A percentile compares a stretch with the other conserved stretches of the same genome.
These are phyloP conservation scores for Simalia tracyae DNA, from an alignment of 2,797 vertebrate genomes.

Conservation along the genomic window DNA sequence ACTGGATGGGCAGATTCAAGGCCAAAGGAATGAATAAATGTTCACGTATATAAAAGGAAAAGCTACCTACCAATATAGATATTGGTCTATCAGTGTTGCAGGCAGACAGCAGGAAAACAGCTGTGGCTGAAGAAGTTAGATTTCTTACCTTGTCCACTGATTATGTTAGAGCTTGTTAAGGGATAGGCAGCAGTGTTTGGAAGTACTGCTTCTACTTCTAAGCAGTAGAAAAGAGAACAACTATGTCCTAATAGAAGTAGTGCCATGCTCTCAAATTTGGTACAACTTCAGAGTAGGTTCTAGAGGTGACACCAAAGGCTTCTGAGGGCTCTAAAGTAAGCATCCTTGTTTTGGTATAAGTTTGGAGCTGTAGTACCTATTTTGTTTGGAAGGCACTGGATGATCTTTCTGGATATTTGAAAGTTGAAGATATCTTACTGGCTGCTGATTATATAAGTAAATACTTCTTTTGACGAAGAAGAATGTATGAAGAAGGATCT, in stretches of 20 bases:
- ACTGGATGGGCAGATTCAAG: too few relatives aligned
- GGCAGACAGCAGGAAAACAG: background rate
- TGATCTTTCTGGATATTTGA: background rate
- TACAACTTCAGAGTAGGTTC: background rate
- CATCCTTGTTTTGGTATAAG: background rate
- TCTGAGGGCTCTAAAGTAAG: background rate
- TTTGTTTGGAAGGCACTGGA: background rate
- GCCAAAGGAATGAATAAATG: too few relatives aligned
- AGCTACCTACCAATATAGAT: too few relatives aligned
- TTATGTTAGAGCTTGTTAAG: background rate
- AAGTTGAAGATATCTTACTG: background rate
- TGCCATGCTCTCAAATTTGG: background rate
- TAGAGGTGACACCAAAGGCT: background rate
- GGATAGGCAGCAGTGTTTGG: background rate
- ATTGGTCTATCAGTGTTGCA: too few relatives aligned
- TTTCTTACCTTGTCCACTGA: background rate
- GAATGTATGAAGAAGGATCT: background rate
- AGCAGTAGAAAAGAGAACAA: background rate
- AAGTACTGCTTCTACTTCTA: background rate
- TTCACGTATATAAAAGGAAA: too few relatives aligned
- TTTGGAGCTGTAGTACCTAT: background rate
- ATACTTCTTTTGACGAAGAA: background rate
- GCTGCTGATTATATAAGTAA: background rate
- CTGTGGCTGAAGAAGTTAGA: background rate
- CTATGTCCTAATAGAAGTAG: background rate